Percentiles rank a stretch among this genome's conserved stretches.
These are phyloP conservation scores for Watsonalla cultraria DNA, from an alignment of 2,888 invertebrate species.

Conservation along the genomic window DNA sequence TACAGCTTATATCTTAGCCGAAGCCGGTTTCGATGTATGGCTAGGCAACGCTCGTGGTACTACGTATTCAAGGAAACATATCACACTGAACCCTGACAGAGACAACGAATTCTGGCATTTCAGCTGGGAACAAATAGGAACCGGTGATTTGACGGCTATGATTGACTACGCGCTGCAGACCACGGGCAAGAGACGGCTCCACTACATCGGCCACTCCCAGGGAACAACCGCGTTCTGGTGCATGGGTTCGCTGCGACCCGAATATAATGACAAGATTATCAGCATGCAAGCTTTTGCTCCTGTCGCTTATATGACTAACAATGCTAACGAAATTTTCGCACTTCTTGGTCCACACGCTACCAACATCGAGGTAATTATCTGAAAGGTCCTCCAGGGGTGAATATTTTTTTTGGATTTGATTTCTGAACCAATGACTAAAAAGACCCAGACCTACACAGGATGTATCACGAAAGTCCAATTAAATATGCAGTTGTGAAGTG, in stretches of 20 bases:
- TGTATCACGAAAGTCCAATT: too few relatives aligned
- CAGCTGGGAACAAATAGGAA: slow-evolving; percentile 89
- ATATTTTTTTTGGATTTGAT: too few relatives aligned
- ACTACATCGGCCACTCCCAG: slow-evolving; percentile 89
- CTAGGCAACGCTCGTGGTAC: slow-evolving; percentile 88
- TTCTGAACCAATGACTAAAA: too few relatives aligned
- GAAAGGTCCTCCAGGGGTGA: too few relatives aligned
- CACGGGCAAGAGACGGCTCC: slow-evolving; percentile 79
- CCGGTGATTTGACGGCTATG: slow-evolving; percentile 86
- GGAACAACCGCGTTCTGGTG: slow-evolving; percentile 81
- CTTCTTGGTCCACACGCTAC: slow-evolving; percentile 50
- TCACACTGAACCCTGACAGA: slow-evolving; percentile 43
- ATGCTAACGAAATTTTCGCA: slow-evolving; percentile 61
- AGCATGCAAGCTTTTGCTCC: slow-evolving; percentile 82
- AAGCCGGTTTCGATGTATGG: slow-evolving; percentile 86
- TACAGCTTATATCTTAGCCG: slow-evolving; percentile 70
- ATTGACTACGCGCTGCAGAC: slow-evolving; percentile 81
- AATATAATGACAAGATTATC: slow-evolving; percentile 81
- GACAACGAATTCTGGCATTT: slow-evolving; percentile 78
- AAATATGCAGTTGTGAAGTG: too few relatives aligned
- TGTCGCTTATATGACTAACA: slow-evolving; percentile 76
- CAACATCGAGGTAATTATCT: slow-evolving; percentile 41
- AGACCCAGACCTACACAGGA: too few relatives aligned
- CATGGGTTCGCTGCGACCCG: slow-evolving; percentile 79
- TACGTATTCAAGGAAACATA: slow-evolving; percentile 78